Percentiles rank a stretch among this genome's conserved stretches.
Evolutionary conservation across 2,888 invertebrate genomes (phyloP).

Genomic region (Cetonia aurata): DNA sequence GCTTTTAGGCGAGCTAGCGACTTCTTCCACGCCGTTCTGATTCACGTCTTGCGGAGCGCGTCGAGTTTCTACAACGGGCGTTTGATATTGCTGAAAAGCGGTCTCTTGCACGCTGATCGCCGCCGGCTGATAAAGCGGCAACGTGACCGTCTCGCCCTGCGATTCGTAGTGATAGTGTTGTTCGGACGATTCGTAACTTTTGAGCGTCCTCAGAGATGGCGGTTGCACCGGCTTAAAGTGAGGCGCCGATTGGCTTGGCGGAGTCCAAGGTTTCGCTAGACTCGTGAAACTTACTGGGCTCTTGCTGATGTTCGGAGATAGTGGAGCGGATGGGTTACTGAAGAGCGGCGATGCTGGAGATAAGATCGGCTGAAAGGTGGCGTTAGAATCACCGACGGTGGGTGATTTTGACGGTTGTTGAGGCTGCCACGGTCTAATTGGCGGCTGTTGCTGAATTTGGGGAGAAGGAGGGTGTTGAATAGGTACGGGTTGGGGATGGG

Average conservation of each 20-base stretch:
- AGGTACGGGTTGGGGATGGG: constrained; percentile 43
- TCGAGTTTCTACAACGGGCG: constrained; percentile 35
- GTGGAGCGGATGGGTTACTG: constrained; percentile 44
- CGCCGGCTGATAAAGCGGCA: constrained; percentile 22
- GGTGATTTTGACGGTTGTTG: constrained; percentile 41
- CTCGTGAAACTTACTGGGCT: constrained; percentile 43
- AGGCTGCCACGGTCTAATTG: constrained; percentile 24
- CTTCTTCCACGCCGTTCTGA: background rate
- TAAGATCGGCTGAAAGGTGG: constrained; percentile 28
- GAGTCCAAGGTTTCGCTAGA: constrained; percentile 45
- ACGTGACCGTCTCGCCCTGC: constrained; percentile 30
- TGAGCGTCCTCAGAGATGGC: constrained; percentile 44
- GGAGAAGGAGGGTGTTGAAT: constrained; percentile 26
- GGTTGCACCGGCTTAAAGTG: constrained; percentile 43
- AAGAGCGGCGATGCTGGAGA: constrained; percentile 26
- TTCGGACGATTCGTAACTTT: constrained; percentile 49
- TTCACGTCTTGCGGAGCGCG: constrained; percentile 16
- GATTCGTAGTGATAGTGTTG: constrained; percentile 40
- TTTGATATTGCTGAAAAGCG: constrained; percentile 44
- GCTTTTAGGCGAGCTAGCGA: too few relatives aligned
- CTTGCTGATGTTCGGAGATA: constrained; percentile 43
- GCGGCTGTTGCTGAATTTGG: constrained; percentile 32
- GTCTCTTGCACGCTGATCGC: constrained; percentile 17
- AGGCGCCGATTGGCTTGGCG: constrained; percentile 29
- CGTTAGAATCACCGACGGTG: background rate